Evolutionary conservation across 2,797 vertebrate genomes (phyloP).

Genomic region (Cossypha caffra): DNA sequence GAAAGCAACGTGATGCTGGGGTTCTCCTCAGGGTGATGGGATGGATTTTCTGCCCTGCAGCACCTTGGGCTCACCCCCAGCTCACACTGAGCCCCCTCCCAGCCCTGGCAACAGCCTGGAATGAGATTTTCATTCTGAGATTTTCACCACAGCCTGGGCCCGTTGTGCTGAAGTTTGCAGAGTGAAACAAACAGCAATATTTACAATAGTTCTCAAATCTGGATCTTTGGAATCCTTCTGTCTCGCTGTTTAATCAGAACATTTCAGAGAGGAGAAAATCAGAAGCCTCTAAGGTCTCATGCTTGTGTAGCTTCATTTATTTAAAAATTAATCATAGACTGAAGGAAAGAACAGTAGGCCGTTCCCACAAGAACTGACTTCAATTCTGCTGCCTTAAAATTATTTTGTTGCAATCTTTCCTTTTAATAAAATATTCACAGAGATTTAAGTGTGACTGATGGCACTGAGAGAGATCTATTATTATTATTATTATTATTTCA

Average conservation of each 20-base stretch:
- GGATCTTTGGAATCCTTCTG: not conserved
- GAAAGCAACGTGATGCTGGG: fast-evolving
- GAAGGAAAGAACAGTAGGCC: slow-evolving; percentile 6
- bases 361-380: slow-evolving; percentile 25
- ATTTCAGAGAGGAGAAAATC: not conserved
- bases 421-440: slow-evolving; percentile 3
- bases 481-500: not conserved
- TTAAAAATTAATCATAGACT: slow-evolving; percentile 53
- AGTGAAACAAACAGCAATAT: not conserved
- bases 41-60: fast-evolving
- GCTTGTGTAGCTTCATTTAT: slow-evolving; percentile 36
- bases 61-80: not conserved
- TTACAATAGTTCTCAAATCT: not conserved
- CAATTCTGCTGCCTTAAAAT: slow-evolving; percentile 18
- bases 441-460: slow-evolving; percentile 11
- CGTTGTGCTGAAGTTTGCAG: not conserved
- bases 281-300: not conserved
- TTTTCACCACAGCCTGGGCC: not conserved
- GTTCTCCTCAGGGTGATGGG: fast-evolving
- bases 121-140: not conserved
- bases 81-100: fast-evolving
- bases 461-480: not conserved
- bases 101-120: fast-evolving
- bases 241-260: not conserved
- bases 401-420: not conserved